Evolutionary conservation across 1,140 invertebrate species (phyloP), one percentile per base, ranked within the genome.

Genomic region (Probaryconus sp.): DNA sequence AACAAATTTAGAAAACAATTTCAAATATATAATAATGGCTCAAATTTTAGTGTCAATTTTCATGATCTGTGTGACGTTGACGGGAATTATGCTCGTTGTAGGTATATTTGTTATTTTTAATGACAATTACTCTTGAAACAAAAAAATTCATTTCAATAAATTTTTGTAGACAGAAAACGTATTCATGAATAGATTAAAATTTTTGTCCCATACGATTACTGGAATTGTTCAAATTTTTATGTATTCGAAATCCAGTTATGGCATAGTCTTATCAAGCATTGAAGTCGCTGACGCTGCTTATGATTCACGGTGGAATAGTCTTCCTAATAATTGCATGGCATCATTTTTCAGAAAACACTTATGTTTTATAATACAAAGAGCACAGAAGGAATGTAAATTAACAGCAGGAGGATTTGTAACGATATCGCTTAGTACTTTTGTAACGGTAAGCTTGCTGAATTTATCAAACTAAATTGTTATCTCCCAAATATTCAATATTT

Each of bases 1-100:
- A 13, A 17, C 16, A 9, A 55, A 47, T 31, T 26, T 70, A 16
- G 67, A 70, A 38, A 28, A 55, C 2, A 21, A 9, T 70, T 70
- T 70, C 11, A 63, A 48, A 21, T 56, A 33, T 10, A 70, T 70
- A 33, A 63, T 70, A 31, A 18, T 70, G 0, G 67, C 56, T 9
- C 67, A 70, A 70, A 70, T 70, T 26, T 70, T 35, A n/a, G 37
- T 30, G 14, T 70, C 67, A n/a, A 21, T 70, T 14, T 35, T 70
- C 9, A 70, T 70, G 67, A 70, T 70, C 5, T 70, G 67, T 26
- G 58, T 70, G 3, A 70, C 67, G 17, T 14, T 70, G 6, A 28
- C 48, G 28, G 67, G 48, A 40, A 70, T 70, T 3, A 56, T 70
- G 10, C 60, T 56, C 21, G n/a, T 20, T 30, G 65, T 69, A 53